Conservation (phyloP, 1,140 invertebrate species). For the Chymomyza costata region DNA sequence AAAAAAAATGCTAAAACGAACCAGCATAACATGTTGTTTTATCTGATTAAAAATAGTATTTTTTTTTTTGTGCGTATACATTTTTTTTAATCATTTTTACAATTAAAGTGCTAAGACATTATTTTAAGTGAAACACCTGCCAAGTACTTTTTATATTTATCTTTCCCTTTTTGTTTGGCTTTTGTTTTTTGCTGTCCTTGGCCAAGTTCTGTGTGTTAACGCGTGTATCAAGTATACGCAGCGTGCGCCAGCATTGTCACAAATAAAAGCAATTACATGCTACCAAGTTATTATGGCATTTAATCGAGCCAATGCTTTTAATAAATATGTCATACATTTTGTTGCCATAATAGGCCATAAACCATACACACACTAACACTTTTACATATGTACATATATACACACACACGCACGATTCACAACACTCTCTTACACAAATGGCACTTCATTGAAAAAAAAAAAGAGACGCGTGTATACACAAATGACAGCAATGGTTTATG, state of each 20-base stretch:
- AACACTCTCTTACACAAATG: slow-evolving; percentile 7
- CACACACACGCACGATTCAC: neutral
- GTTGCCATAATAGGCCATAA: slow-evolving; percentile 39
- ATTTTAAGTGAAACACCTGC: slow-evolving; percentile 14
- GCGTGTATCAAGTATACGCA: slow-evolving; percentile 54
- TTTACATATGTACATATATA: neutral
- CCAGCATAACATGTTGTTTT: too few relatives aligned
- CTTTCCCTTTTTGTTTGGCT: slow-evolving; percentile 1
- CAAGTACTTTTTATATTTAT: slow-evolving; percentile 5
- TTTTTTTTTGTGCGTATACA: too few relatives aligned
- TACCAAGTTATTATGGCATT: too few relatives aligned
- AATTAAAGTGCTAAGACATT: too few relatives aligned
- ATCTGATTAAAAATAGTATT: too few relatives aligned
- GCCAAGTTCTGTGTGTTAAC: slow-evolving; percentile 6
- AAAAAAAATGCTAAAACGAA: too few relatives aligned
- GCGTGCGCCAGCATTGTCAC: slow-evolving; percentile 27
- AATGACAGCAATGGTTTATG: slow-evolving; percentile 34
- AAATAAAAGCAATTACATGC: too few relatives aligned
- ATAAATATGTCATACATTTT: slow-evolving; percentile 38
- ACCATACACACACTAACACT: slow-evolving; percentile 19
- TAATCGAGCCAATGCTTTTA: slow-evolving; percentile 50
- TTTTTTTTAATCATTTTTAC: too few relatives aligned
- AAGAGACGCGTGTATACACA: too few relatives aligned
- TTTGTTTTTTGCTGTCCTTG: neutral
- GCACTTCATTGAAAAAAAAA: too few relatives aligned